phyloP scores from a whole-genome alignment of 2,888 invertebrate genomes.

The Napeogenes inachia region DNA sequence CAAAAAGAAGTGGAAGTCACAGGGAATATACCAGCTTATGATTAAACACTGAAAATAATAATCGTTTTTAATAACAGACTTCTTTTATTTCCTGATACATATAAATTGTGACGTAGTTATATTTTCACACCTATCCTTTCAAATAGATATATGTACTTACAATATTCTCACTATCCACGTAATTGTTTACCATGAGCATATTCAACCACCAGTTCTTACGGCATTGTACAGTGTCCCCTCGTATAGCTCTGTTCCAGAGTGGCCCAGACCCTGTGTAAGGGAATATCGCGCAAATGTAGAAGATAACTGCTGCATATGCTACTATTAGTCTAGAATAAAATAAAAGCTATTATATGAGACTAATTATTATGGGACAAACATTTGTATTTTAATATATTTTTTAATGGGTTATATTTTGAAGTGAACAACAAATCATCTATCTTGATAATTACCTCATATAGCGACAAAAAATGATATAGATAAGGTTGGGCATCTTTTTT shows the following conservation, averaged over 20 bases:
- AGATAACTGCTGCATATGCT: conserved; percentile 75
- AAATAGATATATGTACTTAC: conserved; percentile 54
- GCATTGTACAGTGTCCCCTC: conserved; percentile 71
- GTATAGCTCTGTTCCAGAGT: conserved; percentile 73
- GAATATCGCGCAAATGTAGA: conserved; percentile 74
- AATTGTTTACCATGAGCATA: conserved; percentile 79
- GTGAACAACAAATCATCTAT: background rate
- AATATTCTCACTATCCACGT: conserved; percentile 74
- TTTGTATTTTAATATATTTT: background rate
- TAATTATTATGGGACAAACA: background rate
- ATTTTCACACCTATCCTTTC: no score
- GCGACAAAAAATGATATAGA: conserved; percentile 73
- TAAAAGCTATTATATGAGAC: background rate
- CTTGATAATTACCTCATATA: conserved; percentile 75
- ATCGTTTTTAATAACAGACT: background rate
- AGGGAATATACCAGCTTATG: conserved; percentile 83
- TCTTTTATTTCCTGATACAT: no score
- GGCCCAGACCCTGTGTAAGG: conserved; percentile 79
- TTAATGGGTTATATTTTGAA: background rate
- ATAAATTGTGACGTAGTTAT: no score
- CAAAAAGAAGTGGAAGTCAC: conserved; percentile 83
- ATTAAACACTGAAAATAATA: conserved; percentile 78
- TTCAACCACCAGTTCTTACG: conserved; percentile 80
- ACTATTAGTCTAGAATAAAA: conserved; percentile 68
- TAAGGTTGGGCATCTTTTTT: conserved; percentile 58